phyloP scores from a whole-genome alignment of 2,797 vertebrate genomes.

The Gouania willdenowi region DNA sequence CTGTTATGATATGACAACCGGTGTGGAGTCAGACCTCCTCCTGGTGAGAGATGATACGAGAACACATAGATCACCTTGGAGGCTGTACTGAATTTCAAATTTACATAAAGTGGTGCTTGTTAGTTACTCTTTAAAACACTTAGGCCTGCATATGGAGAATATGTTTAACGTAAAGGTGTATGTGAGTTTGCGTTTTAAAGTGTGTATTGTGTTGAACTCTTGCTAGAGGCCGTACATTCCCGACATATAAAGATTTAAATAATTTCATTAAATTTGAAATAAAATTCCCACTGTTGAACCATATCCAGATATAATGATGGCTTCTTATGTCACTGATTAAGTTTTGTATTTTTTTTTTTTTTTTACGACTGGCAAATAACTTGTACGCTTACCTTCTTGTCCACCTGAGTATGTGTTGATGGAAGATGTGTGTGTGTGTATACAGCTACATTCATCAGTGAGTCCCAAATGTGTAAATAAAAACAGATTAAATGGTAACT shows the following conservation, averaged over 20 bases:
- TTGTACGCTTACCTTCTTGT: slow-evolving; percentile 36
- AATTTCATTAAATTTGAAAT: too few relatives aligned
- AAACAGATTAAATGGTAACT: slow-evolving; percentile 39
- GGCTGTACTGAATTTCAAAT: neutral
- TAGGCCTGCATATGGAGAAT: slow-evolving; percentile 19
- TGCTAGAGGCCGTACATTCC: slow-evolving; percentile 33
- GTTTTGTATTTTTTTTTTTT: slow-evolving; percentile 32
- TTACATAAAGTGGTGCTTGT: slow-evolving; percentile 36
- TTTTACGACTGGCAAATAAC: slow-evolving; percentile 21
- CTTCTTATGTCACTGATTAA: slow-evolving; percentile 25
- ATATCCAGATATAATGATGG: slow-evolving; percentile 14
- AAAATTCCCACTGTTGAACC: slow-evolving; percentile 23
- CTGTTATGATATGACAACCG: slow-evolving; percentile 26
- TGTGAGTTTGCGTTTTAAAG: slow-evolving; percentile 52
- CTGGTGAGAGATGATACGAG: neutral
- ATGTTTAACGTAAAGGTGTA: slow-evolving; percentile 50
- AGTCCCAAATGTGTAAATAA: slow-evolving; percentile 67
- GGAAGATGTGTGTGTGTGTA: slow-evolving; percentile 33
- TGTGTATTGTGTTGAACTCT: slow-evolving; percentile 27
- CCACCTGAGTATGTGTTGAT: slow-evolving; percentile 36
- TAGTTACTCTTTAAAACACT: slow-evolving; percentile 41
- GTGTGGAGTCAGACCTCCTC: slow-evolving; percentile 7
- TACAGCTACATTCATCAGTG: slow-evolving; percentile 18
- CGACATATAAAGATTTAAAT: neutral
- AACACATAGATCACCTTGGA: slow-evolving; percentile 1